Conservation (phyloP, 1,140 invertebrate species). For the Thaumatotibia leucotreta region DNA sequence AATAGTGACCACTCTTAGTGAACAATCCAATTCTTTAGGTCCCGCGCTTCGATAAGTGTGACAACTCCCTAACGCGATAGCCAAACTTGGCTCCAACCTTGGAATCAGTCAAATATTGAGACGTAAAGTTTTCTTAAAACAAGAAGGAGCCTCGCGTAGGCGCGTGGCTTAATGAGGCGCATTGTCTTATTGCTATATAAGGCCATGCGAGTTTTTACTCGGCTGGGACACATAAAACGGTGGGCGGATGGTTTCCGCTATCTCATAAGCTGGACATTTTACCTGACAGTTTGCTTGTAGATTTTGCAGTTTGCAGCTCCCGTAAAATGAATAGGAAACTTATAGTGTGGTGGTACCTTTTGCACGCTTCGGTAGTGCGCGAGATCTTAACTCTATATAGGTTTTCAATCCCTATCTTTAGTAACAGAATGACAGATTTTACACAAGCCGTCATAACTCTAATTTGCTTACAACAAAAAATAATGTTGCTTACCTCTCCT, state of each 20-base stretch:
- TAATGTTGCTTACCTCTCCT: too few relatives aligned
- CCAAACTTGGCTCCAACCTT: conserved; percentile 8
- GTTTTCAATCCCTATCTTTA: too few relatives aligned
- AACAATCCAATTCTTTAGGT: neutral
- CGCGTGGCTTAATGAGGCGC: conserved; percentile 57
- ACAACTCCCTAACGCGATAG: neutral
- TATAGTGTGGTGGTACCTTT: too few relatives aligned
- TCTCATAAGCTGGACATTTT: conserved; percentile 30
- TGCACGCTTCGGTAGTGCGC: too few relatives aligned
- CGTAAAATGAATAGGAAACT: too few relatives aligned
- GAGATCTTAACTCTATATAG: too few relatives aligned
- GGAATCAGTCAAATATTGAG: conserved; percentile 1
- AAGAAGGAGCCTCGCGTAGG: conserved; percentile 44
- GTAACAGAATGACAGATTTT: too few relatives aligned
- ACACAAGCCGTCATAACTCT: too few relatives aligned
- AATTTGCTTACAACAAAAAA: too few relatives aligned
- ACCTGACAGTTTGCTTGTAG: conserved; percentile 6
- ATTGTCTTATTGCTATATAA: conserved; percentile 70
- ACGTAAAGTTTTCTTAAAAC: conserved; percentile 13
- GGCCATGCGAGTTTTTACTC: conserved; percentile 46
- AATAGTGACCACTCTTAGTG: too few relatives aligned
- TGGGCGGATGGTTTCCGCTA: conserved; percentile 51
- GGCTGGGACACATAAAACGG: conserved; percentile 42
- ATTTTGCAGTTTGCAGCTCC: neutral
- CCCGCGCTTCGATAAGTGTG: neutral